Percentiles rank a stretch among this genome's conserved stretches.
Conservation (phyloP, 2,888 invertebrate genomes). For the Caradrina kadenii region DNA sequence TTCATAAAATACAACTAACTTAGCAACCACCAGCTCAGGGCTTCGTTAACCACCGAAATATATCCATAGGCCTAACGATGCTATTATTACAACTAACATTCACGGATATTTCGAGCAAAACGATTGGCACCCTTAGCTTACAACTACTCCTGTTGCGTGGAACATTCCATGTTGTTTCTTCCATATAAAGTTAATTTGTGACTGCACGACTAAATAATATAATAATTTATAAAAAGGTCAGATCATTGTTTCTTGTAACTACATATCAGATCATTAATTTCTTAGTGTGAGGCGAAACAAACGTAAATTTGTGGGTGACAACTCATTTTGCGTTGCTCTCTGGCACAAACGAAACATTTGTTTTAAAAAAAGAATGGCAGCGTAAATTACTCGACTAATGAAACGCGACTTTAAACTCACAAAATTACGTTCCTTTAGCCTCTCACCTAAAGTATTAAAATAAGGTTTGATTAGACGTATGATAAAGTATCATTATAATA, state of each 20-base stretch:
- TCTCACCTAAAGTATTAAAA: neutral
- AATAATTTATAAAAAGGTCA: neutral
- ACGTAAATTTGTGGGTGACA: too few relatives aligned
- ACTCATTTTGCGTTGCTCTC: too few relatives aligned
- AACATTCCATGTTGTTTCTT: slow-evolving; percentile 57
- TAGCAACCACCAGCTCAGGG: slow-evolving; percentile 61
- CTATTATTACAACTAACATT: slow-evolving; percentile 57
- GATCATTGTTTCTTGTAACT: neutral
- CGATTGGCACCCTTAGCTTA: slow-evolving; percentile 76
- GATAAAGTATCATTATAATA: neutral
- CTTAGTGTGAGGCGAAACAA: too few relatives aligned
- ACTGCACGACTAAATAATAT: neutral
- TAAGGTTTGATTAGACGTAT: neutral
- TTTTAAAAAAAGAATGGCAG: too few relatives aligned
- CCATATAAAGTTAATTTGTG: neutral
- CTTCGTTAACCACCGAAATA: slow-evolving; percentile 55
- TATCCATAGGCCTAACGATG: slow-evolving; percentile 70
- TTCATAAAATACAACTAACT: slow-evolving; percentile 75
- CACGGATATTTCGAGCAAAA: slow-evolving; percentile 68
- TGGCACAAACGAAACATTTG: too few relatives aligned
- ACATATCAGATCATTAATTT: too few relatives aligned
- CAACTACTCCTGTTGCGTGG: slow-evolving; percentile 62
- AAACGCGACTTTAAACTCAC: too few relatives aligned
- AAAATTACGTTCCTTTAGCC: too few relatives aligned
- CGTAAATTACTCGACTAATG: too few relatives aligned